Percentiles rank a stretch among this genome's conserved stretches.
Evolutionary conservation across 2,113 vertebrate species (phyloP).

Genomic region (Petromus typicus): DNA sequence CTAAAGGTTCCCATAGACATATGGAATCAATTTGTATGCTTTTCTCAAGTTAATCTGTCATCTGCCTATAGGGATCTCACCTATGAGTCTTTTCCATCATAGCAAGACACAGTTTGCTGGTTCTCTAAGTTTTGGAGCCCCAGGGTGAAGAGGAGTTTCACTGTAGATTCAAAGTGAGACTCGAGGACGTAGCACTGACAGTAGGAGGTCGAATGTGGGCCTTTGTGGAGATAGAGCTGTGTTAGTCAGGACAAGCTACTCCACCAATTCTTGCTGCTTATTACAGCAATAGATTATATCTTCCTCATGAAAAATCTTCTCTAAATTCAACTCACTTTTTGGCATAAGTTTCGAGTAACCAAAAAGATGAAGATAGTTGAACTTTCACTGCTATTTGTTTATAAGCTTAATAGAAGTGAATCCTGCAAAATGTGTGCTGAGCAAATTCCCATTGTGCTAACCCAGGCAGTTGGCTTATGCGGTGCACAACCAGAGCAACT

Average conservation of each 20-base stretch:
- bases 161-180: background rate
- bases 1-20: background rate
- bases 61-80: background rate
- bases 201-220: too few species aligned
- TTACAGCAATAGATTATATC: background rate
- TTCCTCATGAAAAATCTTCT: background rate
- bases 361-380: background rate
- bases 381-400: background rate
- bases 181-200: background rate
- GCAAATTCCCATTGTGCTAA: background rate
- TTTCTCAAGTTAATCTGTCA: background rate
- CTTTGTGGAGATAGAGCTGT: background rate
- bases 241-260: background rate
- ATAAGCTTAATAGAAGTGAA: background rate
- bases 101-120: background rate
- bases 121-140: background rate
- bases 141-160: background rate
- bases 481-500: background rate
- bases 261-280: background rate
- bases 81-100: background rate
- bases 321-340: background rate
- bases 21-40: background rate
- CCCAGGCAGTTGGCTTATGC: accelerated
- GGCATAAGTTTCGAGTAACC: background rate
- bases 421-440: background rate